Conservation (phyloP, 2,888 invertebrate species). For the Agrotis clavis region DNA sequence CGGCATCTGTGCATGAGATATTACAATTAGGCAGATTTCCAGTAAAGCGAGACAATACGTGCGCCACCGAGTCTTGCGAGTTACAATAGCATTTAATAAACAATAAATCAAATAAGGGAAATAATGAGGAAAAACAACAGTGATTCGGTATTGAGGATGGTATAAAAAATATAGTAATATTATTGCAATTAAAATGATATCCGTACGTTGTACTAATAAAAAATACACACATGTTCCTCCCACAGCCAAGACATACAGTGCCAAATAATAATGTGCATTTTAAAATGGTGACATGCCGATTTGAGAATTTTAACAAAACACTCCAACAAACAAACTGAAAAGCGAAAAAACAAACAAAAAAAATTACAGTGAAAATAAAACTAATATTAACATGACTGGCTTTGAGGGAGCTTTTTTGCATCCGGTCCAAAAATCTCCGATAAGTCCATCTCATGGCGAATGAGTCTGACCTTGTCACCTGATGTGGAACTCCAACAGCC, state of each 20-base stretch:
- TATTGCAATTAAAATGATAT: not conserved
- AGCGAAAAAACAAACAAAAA: not conserved
- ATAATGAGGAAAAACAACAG: too few relatives aligned
- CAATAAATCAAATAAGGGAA: too few relatives aligned
- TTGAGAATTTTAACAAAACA: too few relatives aligned
- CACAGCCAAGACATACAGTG: not conserved
- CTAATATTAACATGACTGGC: too few relatives aligned
- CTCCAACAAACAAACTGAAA: too few relatives aligned
- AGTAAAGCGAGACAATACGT: not conserved
- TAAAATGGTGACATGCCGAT: too few relatives aligned
- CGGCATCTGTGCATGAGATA: not conserved
- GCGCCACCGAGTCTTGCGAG: too few relatives aligned
- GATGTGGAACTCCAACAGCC: too few relatives aligned
- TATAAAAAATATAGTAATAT: too few relatives aligned
- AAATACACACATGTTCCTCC: not conserved
- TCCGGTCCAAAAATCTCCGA: not conserved
- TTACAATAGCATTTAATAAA: not conserved
- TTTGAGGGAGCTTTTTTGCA: too few relatives aligned
- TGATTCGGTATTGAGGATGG: too few relatives aligned
- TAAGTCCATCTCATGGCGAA: not conserved
- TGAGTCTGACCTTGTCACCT: not conserved
- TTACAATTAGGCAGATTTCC: too few relatives aligned
- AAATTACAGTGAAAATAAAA: not conserved
- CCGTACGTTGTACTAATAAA: not conserved
- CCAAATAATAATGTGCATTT: not conserved